Evolutionary conservation across 2,888 invertebrate species (phyloP), one percentile per base, ranked within the genome.

Genomic region (Mimumesa dahlbomi): DNA sequence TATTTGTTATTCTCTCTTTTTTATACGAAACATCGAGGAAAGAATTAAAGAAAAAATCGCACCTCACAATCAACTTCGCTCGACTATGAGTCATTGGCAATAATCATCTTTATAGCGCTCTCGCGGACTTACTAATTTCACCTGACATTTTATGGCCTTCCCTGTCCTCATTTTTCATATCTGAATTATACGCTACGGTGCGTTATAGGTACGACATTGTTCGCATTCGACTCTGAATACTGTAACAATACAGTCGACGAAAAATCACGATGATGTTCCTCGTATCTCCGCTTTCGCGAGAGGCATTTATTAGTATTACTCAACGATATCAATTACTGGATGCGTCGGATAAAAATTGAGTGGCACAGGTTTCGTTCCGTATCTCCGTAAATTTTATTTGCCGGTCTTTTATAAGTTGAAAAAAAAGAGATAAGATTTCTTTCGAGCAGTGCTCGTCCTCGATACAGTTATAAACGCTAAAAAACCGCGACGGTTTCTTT

Each of bases 81-180:
- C 34, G 46, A 36, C 61, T 50, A 40, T 68, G 70, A 68, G 25
- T 70, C 68, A 71, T 42, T 36, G 36, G 22, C 16, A 58, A 62
- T 57, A 62, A 71, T 73, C 61, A 29, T 42, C 43, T 59, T 64
- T 59, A 61, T 45, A 56, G 40, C 14, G 42, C 22, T 58, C 45
- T 56, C 40, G 25, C 43, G 14, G n/a, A 0, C 36, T 36, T 34
- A 19, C 65, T 71, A 73, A 71, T 73, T 66, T 71, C 66, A 50
- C 50, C 66, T 21, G 58, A 62, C 50, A 38, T 45, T 73, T 73
- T 65, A 64, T 36, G 29, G 22, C 52, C 31, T 45, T 1, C 1
- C 25, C 16, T 46, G 54, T 29, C 66, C 66, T 45, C 53, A 48
- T 57, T 70, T 62, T 70, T 61, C 57, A 22, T 31, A 16, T 31